Conservation (phyloP, 2,888 invertebrate genomes). For the Mesorhabditis belari region DNA sequence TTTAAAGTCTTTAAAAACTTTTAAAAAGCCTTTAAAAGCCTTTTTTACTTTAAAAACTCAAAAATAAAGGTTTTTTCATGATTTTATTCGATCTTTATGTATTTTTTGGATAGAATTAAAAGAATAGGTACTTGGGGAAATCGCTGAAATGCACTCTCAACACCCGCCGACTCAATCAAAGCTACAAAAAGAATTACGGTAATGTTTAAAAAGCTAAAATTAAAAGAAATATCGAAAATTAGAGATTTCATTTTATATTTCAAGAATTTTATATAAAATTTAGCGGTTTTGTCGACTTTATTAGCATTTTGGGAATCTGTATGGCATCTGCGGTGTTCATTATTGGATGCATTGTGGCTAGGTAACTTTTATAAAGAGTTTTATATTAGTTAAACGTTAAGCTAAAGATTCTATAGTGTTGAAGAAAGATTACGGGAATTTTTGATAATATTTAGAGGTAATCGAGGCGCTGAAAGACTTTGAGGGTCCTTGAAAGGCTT, state of each 20-base stretch:
- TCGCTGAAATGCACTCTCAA: slow-evolving; percentile 26
- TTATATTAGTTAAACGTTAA: background rate
- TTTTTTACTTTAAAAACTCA: no score
- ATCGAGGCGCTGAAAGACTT: no score
- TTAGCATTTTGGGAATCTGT: slow-evolving; percentile 40
- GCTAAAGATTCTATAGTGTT: background rate
- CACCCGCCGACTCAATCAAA: slow-evolving; percentile 27
- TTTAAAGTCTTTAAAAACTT: background rate
- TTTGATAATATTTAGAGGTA: no score
- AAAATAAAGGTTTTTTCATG: no score
- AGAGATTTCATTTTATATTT: no score
- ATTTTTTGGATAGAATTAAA: background rate
- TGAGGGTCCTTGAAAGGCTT: no score
- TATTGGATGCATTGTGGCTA: slow-evolving; percentile 45
- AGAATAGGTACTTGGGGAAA: slow-evolving; percentile 23
- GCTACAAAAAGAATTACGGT: slow-evolving; percentile 25
- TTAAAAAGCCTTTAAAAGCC: background rate
- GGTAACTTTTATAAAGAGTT: slow-evolving; percentile 4
- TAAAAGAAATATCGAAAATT: no score
- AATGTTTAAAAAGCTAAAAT: background rate
- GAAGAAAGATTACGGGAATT: background rate
- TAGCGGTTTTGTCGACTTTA: slow-evolving; percentile 28
- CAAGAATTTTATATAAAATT: no score
- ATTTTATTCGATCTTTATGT: background rate
- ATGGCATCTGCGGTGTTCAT: slow-evolving; percentile 49